A percentile compares a stretch with the other conserved stretches of the same genome.
phyloP scores from a whole-genome alignment of 1,140 invertebrate species.

The Mercenaria mercenaria region DNA sequence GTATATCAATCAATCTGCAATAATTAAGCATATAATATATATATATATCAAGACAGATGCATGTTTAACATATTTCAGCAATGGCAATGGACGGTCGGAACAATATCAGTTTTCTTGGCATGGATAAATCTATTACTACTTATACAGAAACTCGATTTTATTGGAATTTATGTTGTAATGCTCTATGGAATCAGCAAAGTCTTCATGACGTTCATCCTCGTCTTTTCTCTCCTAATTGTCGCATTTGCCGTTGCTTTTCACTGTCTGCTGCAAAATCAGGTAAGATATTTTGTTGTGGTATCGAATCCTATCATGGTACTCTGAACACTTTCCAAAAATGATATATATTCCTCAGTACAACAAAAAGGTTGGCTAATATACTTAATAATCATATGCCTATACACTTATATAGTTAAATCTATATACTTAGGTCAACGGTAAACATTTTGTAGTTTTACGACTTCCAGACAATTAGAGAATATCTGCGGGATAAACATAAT shows the following conservation, averaged over 20 bases:
- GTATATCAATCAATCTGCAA: too few species aligned
- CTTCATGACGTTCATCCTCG: background rate
- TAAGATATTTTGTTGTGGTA: too few species aligned
- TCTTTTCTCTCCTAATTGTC: background rate
- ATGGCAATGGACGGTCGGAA: background rate
- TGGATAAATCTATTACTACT: background rate
- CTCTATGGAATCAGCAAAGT: background rate
- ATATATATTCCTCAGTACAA: too few species aligned
- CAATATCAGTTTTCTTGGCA: background rate
- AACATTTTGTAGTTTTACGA: too few species aligned
- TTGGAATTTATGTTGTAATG: background rate
- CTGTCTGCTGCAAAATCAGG: background rate
- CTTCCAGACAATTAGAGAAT: too few species aligned
- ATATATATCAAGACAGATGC: background rate
- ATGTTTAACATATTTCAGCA: background rate
- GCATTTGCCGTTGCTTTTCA: background rate
- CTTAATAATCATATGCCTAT: too few species aligned
- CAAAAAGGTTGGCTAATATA: too few species aligned
- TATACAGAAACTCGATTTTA: background rate
- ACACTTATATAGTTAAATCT: too few species aligned
- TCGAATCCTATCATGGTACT: too few species aligned
- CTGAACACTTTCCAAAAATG: too few species aligned
- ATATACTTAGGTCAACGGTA: too few species aligned
- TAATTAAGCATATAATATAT: background rate
- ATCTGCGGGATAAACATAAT: too few species aligned